Evolutionary conservation across 2,113 vertebrate genomes (phyloP), one percentile per base, ranked within the genome.

Genomic region (Gasterosteus aculeatus): DNA sequence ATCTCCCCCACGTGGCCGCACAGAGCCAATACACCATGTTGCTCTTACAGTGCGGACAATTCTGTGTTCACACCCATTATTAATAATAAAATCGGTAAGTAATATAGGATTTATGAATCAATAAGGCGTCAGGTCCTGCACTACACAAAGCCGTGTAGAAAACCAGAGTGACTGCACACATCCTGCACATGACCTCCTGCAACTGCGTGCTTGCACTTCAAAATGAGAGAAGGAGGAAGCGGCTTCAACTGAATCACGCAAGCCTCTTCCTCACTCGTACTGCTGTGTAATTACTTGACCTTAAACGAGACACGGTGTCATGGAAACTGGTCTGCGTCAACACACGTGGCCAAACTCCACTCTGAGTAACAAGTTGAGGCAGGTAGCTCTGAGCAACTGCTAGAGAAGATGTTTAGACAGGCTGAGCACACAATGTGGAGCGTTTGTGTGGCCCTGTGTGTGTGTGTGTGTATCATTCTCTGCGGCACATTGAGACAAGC

Each of bases 1-100:
- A 51, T 63, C 86, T 72, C 92, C 87, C 64, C 85, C 87, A 80
- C 0, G 64, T 91, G 91, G 89, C 29, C 31, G 41, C 22, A 59
- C 9, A 1, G 14, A 63, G 83, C 38, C 76, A 74, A 26, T 19
- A 75, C 80, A 70, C 29, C 69, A 2, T 26, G 42, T 12, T 59
- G 16, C 1, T 18, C 38, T 29, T 15, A 7, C 46, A 41, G 26
- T 63, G 72, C 53, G 64, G 18, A 54, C 16, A 63, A 33, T 29
- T 57, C 8, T 69, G 54, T 8, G 1, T 33, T 67, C 11, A 65
- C 12, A 46, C n/a, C 29, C 19, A 2, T 49, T 35, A 8, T 29
- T 51, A 26, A 63, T 4, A 64, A 19, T 14, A 26, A 26, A 26
- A 26, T 26, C 22, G 33, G 7, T 10, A 49, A 35, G 5, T 10